phyloP scores from a whole-genome alignment of 2,113 vertebrate species.

The Ptilonorhynchus violaceus region DNA sequence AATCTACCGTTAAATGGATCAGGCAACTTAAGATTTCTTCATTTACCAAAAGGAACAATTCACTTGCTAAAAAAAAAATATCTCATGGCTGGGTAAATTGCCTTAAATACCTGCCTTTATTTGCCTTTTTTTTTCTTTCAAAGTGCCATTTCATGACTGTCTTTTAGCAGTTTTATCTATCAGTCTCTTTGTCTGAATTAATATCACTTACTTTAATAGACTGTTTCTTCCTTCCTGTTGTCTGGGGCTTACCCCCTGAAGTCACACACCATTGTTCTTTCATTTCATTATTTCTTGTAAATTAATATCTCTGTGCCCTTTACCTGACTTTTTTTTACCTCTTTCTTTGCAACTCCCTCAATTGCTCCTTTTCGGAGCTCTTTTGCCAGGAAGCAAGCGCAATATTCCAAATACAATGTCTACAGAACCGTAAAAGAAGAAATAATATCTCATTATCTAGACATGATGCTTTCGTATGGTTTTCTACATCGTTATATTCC shows the following conservation, averaged over 20 bases:
- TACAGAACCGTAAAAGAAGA: neutral
- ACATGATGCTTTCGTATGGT: neutral
- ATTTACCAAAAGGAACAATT: neutral
- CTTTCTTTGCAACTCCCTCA: neutral
- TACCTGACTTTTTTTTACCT: neutral
- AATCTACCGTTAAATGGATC: neutral
- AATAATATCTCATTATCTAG: neutral
- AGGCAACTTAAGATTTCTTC: neutral
- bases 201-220: neutral
- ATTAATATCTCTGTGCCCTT: neutral
- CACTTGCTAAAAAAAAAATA: neutral
- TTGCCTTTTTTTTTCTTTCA: neutral
- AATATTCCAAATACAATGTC: neutral
- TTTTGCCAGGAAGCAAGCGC: neutral
- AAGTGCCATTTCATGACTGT: neutral
- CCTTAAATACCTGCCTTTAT: neutral
- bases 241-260: neutral
- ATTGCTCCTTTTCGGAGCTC: neutral
- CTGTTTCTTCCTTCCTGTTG: neutral
- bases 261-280: neutral
- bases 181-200: neutral
- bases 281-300: neutral
- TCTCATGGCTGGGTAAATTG: neutral
- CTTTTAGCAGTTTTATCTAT: neutral
- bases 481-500: neutral